Evolutionary conservation across 2,888 invertebrate genomes (phyloP), one percentile per base, ranked within the genome.

Genomic region (Nysson spinosus): DNA sequence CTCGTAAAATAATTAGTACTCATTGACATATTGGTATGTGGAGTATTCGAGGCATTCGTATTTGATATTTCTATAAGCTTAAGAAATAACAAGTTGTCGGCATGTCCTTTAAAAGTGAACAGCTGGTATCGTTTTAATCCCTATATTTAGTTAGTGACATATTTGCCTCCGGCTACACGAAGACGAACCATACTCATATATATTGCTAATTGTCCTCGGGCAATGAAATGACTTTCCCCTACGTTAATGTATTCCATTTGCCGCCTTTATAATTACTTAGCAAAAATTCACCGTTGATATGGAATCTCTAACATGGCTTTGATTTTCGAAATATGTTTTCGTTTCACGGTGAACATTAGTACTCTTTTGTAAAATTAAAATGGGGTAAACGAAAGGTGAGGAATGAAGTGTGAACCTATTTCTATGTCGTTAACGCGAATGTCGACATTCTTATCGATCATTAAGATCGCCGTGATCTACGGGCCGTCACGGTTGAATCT

Each of bases 401-500:
- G 34, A 14, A 39, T 51, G 37, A 49, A 22, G 35, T 16, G 24
- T 16, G 35, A 39, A n/a, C 49, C n/a, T 12, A 30, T 24, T 11
- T 34, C 34, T 46, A 22, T 32, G 39, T 55, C 49, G 20, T 30
- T 14, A 50, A 52, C 51, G 12, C 24, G 37, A 46, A 24, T 35
- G 51, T 24, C 16, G 49, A 64, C 54, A 40, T 40, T 49, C 20
- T 62, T 60, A 57, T 71, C 68, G 57, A 55, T 51, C 57, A 57
- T 55, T 47, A 55, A 49, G 42, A 65, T 61, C 52, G 55, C 44
- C 32, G 56, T 47, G 54, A 69, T 65, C 61, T 52, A 39, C 43
- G 52, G 46, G 46, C 24, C 40, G 55, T 64, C 67, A 64, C 46
- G 70, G 70, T 70, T 57, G 70, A 46, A 54, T 50, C 51, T 39